Conservation (phyloP, 2,888 invertebrate species). For the Limnephilus auricula region DNA sequence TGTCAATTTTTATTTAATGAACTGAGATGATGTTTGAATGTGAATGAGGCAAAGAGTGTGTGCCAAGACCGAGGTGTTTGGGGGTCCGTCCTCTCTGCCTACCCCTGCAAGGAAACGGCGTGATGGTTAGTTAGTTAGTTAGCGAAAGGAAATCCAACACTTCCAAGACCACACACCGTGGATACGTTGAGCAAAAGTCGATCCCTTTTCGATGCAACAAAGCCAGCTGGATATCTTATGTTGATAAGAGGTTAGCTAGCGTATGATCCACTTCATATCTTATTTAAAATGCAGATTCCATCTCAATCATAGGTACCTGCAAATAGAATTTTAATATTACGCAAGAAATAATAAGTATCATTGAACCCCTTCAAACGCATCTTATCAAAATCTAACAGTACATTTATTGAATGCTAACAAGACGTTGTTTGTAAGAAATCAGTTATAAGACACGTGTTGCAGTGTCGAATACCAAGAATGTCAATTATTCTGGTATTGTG, state of each 20-base stretch:
- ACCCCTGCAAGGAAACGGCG: no score
- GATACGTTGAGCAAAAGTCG: background rate
- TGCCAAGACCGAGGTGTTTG: no score
- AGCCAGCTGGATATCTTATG: background rate
- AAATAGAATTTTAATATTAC: background rate
- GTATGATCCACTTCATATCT: background rate
- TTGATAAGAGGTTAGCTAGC: background rate
- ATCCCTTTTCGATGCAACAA: background rate
- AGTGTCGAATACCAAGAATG: conserved; percentile 19
- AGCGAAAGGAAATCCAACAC: background rate
- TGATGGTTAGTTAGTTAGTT: no score
- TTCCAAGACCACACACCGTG: background rate
- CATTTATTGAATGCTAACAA: conserved; percentile 26
- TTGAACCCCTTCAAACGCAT: conserved; percentile 16
- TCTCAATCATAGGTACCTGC: background rate
- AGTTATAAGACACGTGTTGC: conserved; percentile 27
- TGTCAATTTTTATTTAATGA: background rate
- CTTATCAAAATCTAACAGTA: conserved; percentile 28
- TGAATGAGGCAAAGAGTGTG: no score
- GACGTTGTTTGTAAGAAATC: conserved; percentile 25
- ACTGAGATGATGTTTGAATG: no score
- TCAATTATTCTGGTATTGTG: conserved; percentile 37
- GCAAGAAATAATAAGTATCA: background rate
- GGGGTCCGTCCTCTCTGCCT: no score
- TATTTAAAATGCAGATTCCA: background rate